Evolutionary conservation across 2,797 vertebrate species (phyloP).

Genomic region (Kryptolebias ocellatus): DNA sequence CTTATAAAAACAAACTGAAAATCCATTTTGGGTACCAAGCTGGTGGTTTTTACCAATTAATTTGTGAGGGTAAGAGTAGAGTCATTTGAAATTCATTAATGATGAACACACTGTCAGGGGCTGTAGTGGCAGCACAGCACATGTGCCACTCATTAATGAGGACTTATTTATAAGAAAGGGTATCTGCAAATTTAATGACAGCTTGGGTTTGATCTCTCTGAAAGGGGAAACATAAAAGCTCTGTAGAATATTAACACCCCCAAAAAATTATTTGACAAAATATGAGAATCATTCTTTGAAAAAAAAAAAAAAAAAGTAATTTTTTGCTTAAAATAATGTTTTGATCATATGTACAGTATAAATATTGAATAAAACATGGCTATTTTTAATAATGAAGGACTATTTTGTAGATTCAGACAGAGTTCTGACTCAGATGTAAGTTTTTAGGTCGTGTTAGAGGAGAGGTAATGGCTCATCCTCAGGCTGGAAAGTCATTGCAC

Average conservation of each 20-base stretch:
- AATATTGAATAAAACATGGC: neutral
- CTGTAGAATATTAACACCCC: constrained; percentile 1
- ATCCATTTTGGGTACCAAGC: constrained; percentile 43
- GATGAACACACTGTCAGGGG: constrained; percentile 6
- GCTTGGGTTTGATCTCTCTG: constrained; percentile 9
- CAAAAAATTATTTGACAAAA: constrained; percentile 3
- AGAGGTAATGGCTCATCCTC: constrained; percentile 51
- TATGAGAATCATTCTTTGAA: no score
- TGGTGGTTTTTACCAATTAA: constrained; percentile 41
- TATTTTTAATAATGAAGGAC: constrained; percentile 14
- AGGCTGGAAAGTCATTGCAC: constrained; percentile 56
- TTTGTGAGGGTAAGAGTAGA: constrained; percentile 24
- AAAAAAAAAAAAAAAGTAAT: neutral
- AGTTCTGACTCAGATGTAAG: constrained; percentile 36
- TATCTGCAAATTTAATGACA: constrained; percentile 26
- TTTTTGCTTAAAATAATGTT: constrained; percentile 5
- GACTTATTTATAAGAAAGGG: constrained; percentile 24
- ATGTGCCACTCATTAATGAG: constrained; percentile 25
- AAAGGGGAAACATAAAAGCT: neutral
- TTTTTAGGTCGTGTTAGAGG: constrained; percentile 31
- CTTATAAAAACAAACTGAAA: constrained; percentile 54
- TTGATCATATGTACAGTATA: neutral
- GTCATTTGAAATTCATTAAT: constrained; percentile 50
- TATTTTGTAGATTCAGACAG: constrained; percentile 13
- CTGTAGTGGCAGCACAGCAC: constrained; percentile 20